phyloP scores from a whole-genome alignment of 1,140 invertebrate species.

The Chrysoperla carnea region DNA sequence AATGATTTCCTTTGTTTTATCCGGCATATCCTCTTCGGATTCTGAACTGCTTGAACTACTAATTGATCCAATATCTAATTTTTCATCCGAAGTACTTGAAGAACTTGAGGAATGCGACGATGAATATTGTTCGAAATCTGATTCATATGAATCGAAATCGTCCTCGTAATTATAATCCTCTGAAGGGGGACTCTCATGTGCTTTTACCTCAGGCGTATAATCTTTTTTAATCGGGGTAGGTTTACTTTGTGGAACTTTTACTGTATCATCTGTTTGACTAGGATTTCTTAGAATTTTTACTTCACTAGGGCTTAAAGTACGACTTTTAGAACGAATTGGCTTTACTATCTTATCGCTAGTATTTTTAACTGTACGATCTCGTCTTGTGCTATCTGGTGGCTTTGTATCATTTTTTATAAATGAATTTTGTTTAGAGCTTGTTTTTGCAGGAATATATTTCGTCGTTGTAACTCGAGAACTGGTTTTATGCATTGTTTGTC shows the following conservation, averaged over 20 bases:
- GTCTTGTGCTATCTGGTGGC: not conserved
- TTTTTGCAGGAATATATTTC: conserved; percentile 1
- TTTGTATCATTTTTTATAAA: not conserved
- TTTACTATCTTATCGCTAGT: not conserved
- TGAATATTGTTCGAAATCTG: conserved; percentile 33
- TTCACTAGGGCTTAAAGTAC: conserved; percentile 1
- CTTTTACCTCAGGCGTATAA: not conserved
- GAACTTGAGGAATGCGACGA: conserved; percentile 10
- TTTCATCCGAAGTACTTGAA: not conserved
- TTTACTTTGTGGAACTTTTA: not conserved
- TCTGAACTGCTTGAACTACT: not conserved
- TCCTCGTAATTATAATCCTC: conserved; percentile 30
- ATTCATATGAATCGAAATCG: conserved; percentile 39
- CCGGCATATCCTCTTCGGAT: conserved; percentile 2
- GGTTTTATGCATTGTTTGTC: not conserved
- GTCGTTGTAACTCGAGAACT: not conserved
- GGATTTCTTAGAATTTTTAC: not conserved
- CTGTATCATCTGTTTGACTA: not conserved
- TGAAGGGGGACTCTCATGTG: not conserved
- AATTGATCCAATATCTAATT: not conserved
- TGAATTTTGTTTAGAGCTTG: not conserved
- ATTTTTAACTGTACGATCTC: not conserved
- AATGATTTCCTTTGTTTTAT: conserved; percentile 3
- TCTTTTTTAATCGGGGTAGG: not conserved
- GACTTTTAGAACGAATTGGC: not conserved